Conservation (phyloP, 2,797 vertebrate species). For the Sylvilagus floridanus region DNA sequence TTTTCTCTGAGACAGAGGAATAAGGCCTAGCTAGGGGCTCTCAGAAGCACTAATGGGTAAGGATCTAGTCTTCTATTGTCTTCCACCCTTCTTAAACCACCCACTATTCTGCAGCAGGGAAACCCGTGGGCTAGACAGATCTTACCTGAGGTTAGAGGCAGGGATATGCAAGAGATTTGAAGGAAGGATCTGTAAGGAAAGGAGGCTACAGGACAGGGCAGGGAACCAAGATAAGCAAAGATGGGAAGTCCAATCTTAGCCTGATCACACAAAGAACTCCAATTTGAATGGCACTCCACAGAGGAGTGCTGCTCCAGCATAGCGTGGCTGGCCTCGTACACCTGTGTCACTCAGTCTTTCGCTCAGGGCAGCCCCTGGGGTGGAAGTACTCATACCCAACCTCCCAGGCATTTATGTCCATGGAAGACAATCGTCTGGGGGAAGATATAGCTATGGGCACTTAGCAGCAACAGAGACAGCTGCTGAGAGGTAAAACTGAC, state of each 20-base stretch:
- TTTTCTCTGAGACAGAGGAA: conserved; percentile 7
- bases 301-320: background rate
- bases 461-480: background rate
- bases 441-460: background rate
- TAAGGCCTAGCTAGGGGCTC: background rate
- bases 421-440: background rate
- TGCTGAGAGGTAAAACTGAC: background rate
- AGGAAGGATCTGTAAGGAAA: background rate
- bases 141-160: background rate
- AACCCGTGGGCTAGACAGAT: background rate
- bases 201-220: background rate
- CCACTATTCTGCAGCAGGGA: background rate
- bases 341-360: background rate
- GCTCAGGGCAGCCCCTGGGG: background rate
- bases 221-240: background rate
- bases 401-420: background rate
- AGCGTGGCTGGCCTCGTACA: background rate
- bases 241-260: background rate
- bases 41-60: background rate
- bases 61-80: background rate
- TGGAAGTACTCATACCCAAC: background rate
- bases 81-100: background rate
- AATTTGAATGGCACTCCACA: background rate
- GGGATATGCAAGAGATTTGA: background rate
- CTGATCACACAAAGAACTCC: background rate